phyloP scores from a whole-genome alignment of 2,888 invertebrate species.

The Glyphotaelius pellucidus region DNA sequence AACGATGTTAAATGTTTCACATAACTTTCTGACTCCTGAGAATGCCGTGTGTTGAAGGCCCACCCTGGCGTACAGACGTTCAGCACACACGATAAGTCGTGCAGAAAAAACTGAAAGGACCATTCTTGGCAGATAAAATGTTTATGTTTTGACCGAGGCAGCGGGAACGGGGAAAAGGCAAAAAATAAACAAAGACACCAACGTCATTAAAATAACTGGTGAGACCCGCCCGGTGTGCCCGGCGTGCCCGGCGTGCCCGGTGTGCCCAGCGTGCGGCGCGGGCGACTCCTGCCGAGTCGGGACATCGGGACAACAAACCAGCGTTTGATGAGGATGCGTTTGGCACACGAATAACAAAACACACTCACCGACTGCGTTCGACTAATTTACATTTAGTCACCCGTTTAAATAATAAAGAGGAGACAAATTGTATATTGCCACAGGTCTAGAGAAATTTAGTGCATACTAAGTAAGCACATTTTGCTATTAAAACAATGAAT shows the following conservation, averaged over 20 bases:
- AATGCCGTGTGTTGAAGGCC: neutral
- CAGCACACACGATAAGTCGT: conserved; percentile 9
- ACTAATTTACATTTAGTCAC: conserved; percentile 2
- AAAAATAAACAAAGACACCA: conserved; percentile 34
- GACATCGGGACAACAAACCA: neutral
- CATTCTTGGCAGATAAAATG: conserved; percentile 31
- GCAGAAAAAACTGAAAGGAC: neutral
- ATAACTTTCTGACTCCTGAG: neutral
- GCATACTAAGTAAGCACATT: too few species aligned
- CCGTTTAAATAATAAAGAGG: neutral
- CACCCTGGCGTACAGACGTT: neutral
- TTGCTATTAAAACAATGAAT: too few species aligned
- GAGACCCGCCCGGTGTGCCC: neutral
- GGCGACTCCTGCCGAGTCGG: neutral
- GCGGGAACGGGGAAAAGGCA: conserved; percentile 26
- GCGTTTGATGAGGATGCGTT: conserved; percentile 23
- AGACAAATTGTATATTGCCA: neutral
- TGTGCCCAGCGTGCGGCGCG: neutral
- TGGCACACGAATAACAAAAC: neutral
- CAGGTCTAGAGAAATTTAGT: neutral
- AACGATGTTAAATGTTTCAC: neutral
- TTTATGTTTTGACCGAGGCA: conserved; percentile 40
- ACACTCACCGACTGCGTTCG: neutral
- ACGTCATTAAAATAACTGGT: conserved; percentile 43
- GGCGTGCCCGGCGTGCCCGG: neutral